These are phyloP conservation scores for Greenwoodochromis staneri DNA, from an alignment of 2,113 vertebrate genomes.

Conservation along the genomic window DNA sequence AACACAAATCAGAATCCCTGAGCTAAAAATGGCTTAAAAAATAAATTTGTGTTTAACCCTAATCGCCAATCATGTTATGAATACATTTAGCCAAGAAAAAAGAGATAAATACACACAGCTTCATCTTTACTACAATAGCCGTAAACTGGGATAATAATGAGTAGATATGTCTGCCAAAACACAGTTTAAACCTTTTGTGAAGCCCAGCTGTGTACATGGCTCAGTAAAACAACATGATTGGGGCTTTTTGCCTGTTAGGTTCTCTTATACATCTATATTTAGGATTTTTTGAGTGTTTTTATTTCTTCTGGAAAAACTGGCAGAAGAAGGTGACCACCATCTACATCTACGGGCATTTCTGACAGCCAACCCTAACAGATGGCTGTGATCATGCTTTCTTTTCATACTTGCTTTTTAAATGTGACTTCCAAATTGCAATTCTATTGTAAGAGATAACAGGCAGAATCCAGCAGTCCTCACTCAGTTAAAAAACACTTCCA, in stretches of 20 bases:
- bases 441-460: not conserved
- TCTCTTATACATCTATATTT: not conserved
- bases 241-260: accelerated
- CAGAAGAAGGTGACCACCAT: not conserved
- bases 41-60: not conserved
- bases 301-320: not conserved
- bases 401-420: not conserved
- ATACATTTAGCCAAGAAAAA: not conserved
- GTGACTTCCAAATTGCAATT: not conserved
- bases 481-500: not conserved
- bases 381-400: not conserved
- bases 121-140: not conserved
- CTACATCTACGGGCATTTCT: not conserved
- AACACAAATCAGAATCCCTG: not conserved
- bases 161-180: not conserved
- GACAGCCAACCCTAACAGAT: not conserved
- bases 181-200: not conserved
- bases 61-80: not conserved
- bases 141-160: not conserved
- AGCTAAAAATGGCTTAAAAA: not conserved
- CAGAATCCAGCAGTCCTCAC: not conserved
- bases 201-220: not conserved
- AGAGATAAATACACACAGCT: not conserved
- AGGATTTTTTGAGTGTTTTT: not conserved
- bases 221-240: not conserved